These are phyloP conservation scores for Vireo griseus DNA, from an alignment of 2,797 vertebrate species.

Conservation along the genomic window DNA sequence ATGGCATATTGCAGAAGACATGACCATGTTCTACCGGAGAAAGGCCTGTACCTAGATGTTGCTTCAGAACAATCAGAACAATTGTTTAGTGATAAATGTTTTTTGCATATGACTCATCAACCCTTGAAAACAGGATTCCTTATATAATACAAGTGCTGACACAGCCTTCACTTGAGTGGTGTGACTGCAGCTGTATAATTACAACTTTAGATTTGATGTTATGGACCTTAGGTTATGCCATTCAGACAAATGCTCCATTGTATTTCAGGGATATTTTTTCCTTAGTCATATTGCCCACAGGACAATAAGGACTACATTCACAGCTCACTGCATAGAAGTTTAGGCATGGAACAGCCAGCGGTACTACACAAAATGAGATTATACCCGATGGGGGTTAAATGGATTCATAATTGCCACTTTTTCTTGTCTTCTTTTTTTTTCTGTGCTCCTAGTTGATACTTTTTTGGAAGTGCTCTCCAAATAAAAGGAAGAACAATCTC, in stretches of 20 bases:
- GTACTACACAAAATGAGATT: conserved; percentile 2
- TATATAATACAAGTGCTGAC: conserved; percentile 42
- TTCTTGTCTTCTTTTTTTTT: neutral
- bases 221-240: conserved; percentile 14
- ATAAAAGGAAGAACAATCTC: conserved; percentile 58
- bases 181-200: conserved; percentile 55
- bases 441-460: conserved; percentile 38
- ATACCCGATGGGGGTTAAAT: conserved; percentile 23
- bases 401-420: conserved; percentile 37
- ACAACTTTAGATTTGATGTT: conserved; percentile 50
- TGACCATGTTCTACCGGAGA: neutral
- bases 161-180: conserved; percentile 37
- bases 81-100: conserved; percentile 15
- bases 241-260: conserved; percentile 28
- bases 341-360: neutral
- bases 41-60: neutral
- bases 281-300: conserved; percentile 11
- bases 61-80: conserved; percentile 29
- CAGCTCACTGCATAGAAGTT: conserved; percentile 7
- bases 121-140: conserved; percentile 57
- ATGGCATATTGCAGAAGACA: neutral
- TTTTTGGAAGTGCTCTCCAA: conserved; percentile 48
- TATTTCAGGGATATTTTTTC: conserved; percentile 10
- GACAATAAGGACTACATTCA: conserved; percentile 20
- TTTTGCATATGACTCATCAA: conserved; percentile 61